phyloP scores from a whole-genome alignment of 2,113 vertebrate genomes.

The Rhinogobius similis region DNA sequence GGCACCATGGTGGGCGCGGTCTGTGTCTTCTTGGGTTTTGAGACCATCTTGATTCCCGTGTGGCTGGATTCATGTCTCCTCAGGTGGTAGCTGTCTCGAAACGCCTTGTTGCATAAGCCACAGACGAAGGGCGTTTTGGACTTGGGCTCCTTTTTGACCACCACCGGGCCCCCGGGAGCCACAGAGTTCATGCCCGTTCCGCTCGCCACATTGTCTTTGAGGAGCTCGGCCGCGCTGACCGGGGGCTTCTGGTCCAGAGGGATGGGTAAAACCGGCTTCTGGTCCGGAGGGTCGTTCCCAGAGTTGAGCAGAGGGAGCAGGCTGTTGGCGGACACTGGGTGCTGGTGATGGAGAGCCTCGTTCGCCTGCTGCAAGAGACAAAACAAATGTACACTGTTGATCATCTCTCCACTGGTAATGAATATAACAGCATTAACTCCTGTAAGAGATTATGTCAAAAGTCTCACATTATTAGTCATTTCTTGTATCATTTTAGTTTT shows the following conservation, averaged over 20 bases:
- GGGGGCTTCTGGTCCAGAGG: slow-evolving; percentile 92
- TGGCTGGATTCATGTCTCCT: slow-evolving; percentile 96
- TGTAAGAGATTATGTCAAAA: not conserved
- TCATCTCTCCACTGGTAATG: too few relatives aligned
- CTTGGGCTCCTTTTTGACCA: slow-evolving; percentile 95
- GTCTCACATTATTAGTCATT: not conserved
- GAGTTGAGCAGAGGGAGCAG: slow-evolving; percentile 94
- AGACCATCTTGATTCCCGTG: slow-evolving; percentile 97
- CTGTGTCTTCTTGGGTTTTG: slow-evolving; percentile 93
- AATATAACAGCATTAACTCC: too few relatives aligned
- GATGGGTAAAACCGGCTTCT: slow-evolving; percentile 95
- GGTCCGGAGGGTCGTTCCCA: slow-evolving; percentile 90
- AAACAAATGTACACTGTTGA: too few relatives aligned
- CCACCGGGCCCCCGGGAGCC: slow-evolving; percentile 61
- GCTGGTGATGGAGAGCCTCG: slow-evolving; percentile 96
- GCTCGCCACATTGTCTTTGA: slow-evolving; percentile 86
- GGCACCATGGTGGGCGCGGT: slow-evolving; percentile 88
- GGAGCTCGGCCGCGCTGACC: slow-evolving; percentile 87
- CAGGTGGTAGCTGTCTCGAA: slow-evolving; percentile 98
- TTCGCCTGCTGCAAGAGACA: slow-evolving; percentile 84
- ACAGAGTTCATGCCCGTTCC: slow-evolving; percentile 54
- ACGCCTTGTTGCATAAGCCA: slow-evolving; percentile 97
- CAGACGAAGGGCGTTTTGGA: slow-evolving; percentile 97
- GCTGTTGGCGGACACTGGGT: slow-evolving; percentile 93
- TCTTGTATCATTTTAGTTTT: not conserved